Percentiles rank a stretch among this genome's conserved stretches.
Evolutionary conservation across 2,797 vertebrate genomes (phyloP).

Genomic region (Dromococcyx pavoninus): DNA sequence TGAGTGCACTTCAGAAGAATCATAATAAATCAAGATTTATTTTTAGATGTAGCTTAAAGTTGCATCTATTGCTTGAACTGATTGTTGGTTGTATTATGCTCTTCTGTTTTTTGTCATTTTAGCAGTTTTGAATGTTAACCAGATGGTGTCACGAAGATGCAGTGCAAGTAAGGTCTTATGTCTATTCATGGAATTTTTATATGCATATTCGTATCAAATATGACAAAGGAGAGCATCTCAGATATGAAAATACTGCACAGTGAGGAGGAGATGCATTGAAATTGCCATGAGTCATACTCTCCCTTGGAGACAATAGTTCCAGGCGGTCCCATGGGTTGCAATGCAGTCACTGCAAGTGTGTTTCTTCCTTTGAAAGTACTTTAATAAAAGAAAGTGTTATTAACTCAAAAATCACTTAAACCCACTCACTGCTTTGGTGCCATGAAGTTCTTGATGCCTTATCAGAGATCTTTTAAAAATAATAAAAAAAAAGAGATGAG

Average conservation of each 20-base stretch:
- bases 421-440: neutral
- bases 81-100: neutral
- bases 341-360: neutral
- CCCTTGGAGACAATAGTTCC: neutral
- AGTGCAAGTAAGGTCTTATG: neutral
- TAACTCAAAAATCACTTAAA: constrained; percentile 9
- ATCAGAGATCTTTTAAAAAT: no score
- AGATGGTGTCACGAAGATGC: neutral
- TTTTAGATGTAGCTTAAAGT: neutral
- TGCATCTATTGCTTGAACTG: neutral
- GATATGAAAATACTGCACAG: neutral
- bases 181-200: neutral
- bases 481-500: neutral
- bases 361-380: neutral
- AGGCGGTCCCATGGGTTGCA: neutral
- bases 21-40: neutral
- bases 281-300: neutral
- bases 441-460: neutral
- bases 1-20: neutral
- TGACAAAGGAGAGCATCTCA: neutral
- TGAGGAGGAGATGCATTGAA: neutral
- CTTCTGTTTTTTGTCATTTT: neutral
- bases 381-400: neutral
- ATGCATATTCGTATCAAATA: neutral
- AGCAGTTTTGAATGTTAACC: neutral